Conservation (phyloP, 2,797 vertebrate species). For the Ctenopoma multispine region DNA sequence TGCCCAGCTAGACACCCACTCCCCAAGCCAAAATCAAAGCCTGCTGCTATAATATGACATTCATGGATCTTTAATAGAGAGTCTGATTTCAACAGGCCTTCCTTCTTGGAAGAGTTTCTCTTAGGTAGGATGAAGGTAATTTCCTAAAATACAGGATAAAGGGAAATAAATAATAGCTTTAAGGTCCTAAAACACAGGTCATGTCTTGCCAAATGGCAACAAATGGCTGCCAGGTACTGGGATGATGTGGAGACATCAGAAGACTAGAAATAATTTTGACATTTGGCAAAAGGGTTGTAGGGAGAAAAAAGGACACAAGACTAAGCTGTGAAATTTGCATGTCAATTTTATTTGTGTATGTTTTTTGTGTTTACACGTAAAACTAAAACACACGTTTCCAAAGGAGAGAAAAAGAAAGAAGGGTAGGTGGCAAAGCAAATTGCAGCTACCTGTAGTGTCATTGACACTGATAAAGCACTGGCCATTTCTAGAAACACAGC, state of each 20-base stretch:
- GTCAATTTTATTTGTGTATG: conserved; percentile 42
- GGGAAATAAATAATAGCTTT: conserved; percentile 6
- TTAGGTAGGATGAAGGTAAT: conserved; percentile 47
- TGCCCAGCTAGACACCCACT: conserved; percentile 51
- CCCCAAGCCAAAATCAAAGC: conserved; percentile 50
- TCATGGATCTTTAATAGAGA: conserved; percentile 54
- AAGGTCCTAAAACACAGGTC: conserved; percentile 16
- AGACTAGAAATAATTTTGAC: not conserved
- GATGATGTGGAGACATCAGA: not conserved
- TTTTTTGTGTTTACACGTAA: conserved; percentile 19
- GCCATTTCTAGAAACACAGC: conserved; percentile 49
- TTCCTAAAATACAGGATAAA: conserved; percentile 38
- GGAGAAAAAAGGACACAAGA: not conserved
- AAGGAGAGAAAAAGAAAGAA: conserved; percentile 10
- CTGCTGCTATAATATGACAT: conserved; percentile 45
- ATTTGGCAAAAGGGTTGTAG: not conserved
- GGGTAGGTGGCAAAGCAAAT: conserved; percentile 37
- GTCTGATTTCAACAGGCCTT: conserved; percentile 41
- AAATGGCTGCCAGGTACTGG: conserved; percentile 1
- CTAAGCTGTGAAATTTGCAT: not conserved
- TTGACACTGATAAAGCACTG: conserved; percentile 47
- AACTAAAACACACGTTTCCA: conserved; percentile 42
- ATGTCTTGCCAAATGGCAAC: conserved; percentile 6
- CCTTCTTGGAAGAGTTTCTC: conserved; percentile 34
- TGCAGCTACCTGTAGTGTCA: conserved; percentile 50